Evolutionary conservation across 2,797 vertebrate genomes (phyloP).

Genomic region (Garrulus glandarius): DNA sequence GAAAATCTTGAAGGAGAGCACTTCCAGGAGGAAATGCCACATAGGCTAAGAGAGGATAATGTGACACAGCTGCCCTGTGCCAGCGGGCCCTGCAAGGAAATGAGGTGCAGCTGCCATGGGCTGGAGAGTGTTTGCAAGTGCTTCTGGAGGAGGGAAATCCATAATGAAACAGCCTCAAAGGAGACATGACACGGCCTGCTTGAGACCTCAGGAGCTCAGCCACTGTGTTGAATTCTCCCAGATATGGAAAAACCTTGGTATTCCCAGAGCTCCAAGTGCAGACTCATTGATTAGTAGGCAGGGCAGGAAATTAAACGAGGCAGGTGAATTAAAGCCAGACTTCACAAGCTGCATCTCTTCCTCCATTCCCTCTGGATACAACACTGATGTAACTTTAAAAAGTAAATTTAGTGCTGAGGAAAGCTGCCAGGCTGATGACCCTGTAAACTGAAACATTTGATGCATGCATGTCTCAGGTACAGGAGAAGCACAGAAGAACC

Average conservation of each 20-base stretch:
- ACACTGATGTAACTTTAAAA: conserved; percentile 8
- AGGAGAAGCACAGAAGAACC: not conserved
- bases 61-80: not conserved
- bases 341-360: conserved; percentile 36
- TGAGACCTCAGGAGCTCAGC: not conserved
- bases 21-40: not conserved
- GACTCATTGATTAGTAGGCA: conserved; percentile 32
- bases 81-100: not conserved
- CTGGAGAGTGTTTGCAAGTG: not conserved
- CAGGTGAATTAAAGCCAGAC: conserved; percentile 42
- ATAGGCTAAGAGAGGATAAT: not conserved
- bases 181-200: not conserved
- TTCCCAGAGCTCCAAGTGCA: not conserved
- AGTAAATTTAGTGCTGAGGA: not conserved
- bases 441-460: not conserved
- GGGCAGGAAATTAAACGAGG: conserved; percentile 46
- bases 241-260: not conserved
- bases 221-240: not conserved
- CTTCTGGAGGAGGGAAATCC: not conserved
- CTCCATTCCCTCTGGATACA: not conserved
- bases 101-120: not conserved
- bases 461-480: not conserved
- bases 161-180: not conserved
- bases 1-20: not conserved
- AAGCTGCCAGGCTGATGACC: conserved; percentile 1